These are phyloP conservation scores for Ormyrus rosae DNA, from an alignment of 2,888 invertebrate genomes.

Conservation along the genomic window DNA sequence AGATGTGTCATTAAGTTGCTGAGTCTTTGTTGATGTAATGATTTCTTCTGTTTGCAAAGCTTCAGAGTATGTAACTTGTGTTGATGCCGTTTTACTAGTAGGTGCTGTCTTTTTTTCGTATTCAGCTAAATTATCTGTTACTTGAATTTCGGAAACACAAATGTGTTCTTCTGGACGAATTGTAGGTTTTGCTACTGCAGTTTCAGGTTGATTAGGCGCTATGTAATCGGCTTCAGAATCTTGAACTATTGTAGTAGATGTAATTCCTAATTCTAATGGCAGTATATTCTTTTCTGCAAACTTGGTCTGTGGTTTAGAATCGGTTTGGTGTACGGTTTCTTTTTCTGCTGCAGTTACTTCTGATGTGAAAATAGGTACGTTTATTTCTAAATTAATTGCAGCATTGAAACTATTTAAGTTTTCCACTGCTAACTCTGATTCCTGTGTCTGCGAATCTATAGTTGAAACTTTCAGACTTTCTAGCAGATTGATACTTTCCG, in stretches of 20 bases:
- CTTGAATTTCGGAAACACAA: slow-evolving; percentile 58
- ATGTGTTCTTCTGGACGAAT: slow-evolving; percentile 77
- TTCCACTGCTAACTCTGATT: slow-evolving; percentile 78
- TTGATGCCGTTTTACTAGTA: slow-evolving; percentile 56
- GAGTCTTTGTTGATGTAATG: slow-evolving; percentile 56
- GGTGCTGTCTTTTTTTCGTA: too few species aligned
- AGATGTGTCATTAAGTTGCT: slow-evolving; percentile 52
- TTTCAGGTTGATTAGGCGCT: slow-evolving; percentile 77
- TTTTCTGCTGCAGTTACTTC: slow-evolving; percentile 81
- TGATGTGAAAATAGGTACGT: slow-evolving; percentile 79
- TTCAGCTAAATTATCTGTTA: slow-evolving; percentile 65
- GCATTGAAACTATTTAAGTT: slow-evolving; percentile 78
- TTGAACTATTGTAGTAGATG: slow-evolving; percentile 80
- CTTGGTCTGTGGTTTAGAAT: slow-evolving; percentile 72
- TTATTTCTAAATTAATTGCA: slow-evolving; percentile 79
- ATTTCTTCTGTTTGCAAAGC: slow-evolving; percentile 63
- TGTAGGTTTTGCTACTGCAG: slow-evolving; percentile 79
- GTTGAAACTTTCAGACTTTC: slow-evolving; percentile 79
- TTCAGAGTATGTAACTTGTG: slow-evolving; percentile 25
- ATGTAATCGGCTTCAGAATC: slow-evolving; percentile 82
- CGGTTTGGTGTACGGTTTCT: slow-evolving; percentile 77
- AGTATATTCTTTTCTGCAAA: slow-evolving; percentile 75
- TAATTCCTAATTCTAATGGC: slow-evolving; percentile 79
- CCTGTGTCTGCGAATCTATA: slow-evolving; percentile 82
- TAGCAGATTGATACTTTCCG: slow-evolving; percentile 68